Evolutionary conservation across 2,888 invertebrate species (phyloP), one percentile per base, ranked within the genome.

Genomic region (Mimachlamys varia): DNA sequence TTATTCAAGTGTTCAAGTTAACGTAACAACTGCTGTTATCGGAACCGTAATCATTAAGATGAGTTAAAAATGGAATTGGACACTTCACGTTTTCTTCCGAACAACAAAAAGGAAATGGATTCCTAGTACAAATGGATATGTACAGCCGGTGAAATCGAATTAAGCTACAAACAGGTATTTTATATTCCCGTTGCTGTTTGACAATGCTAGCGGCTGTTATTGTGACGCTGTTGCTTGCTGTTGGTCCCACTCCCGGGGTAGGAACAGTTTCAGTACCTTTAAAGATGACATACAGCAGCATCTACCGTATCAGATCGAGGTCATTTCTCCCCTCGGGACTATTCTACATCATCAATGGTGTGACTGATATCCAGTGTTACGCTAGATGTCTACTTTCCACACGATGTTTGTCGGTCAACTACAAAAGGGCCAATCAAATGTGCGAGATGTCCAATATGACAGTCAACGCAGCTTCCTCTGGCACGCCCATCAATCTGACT

Each of bases 361-460:
- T 62, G 22, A n/a, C 62, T 62, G 62, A 62, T 62, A 62, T 62
- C 62, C 62, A 62, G 62, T 62, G 62, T 62, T 62, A 62, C 62
- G 22, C 19, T n/a, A 19, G 62, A 62, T 62, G 62, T 62, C 62
- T 62, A 7, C n/a, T 62, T 19, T 62, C 62, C 62, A 62, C n/a
- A 5, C 0, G 62, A n/a, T 62, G 62, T 62, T 22, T 62, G 7
- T 62, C 62, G n/a, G 62, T 62, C n/a, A 62, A 62, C 62, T 62
- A 62, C 62, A 22, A 62, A 62, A 62, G 7, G 62, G 62, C 10
- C n/a, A 22, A n/a, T n/a, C 62, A 62, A 22, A n/a, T 22, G 7
- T 62, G 62, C n/a, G 62, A 62, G 62, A n/a, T 62, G 10, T 62
- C 62, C n/a, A 62, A 62, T 22, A 22, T 62, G 62, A 62, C 62